Conservation (phyloP, 2,797 vertebrate species). For the Sciurus vulgaris region DNA sequence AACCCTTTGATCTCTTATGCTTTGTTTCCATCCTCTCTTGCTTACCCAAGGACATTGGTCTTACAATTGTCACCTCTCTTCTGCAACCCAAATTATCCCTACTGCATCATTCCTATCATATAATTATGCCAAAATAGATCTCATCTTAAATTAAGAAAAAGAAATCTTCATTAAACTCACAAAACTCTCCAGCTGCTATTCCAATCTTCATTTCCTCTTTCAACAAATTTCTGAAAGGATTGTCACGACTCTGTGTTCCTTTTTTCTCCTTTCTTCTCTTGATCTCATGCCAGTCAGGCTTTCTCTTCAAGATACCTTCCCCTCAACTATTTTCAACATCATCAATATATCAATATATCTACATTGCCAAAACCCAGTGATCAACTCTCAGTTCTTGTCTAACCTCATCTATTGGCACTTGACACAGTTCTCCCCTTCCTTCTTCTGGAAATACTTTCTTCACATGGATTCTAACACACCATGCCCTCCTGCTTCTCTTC, state of each 20-base stretch:
- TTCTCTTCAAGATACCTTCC: not conserved
- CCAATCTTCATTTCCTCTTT: not conserved
- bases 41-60: not conserved
- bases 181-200: not conserved
- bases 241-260: not conserved
- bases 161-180: not conserved
- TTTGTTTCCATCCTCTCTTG: not conserved
- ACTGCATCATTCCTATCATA: not conserved
- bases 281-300: not conserved
- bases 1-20: not conserved
- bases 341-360: not conserved
- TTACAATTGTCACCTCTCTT: not conserved
- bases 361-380: not conserved
- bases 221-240: constrained; percentile 22
- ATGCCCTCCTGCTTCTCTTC: not conserved
- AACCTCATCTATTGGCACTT: not conserved
- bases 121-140: not conserved
- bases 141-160: constrained; percentile 21
- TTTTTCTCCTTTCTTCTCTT: not conserved
- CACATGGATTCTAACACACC: not conserved
- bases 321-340: not conserved
- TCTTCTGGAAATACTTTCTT: not conserved
- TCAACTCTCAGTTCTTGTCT: not conserved
- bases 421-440: not conserved
- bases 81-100: not conserved